Conservation (phyloP, 2,888 invertebrate species). For the Electrophaes corylata region DNA sequence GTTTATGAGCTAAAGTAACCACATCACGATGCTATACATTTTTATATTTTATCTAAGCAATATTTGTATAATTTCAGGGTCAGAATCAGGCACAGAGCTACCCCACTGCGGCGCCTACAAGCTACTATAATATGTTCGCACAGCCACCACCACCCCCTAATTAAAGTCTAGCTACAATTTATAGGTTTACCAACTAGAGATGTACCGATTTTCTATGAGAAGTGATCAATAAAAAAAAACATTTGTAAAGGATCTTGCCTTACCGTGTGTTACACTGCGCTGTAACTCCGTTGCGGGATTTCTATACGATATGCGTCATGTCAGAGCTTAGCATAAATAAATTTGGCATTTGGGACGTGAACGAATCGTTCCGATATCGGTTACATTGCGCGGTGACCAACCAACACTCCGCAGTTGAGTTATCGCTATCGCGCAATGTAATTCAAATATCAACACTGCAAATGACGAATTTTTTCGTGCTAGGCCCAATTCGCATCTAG, state of each 20-base stretch:
- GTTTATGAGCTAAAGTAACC: too few relatives aligned
- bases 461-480: background rate
- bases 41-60: background rate
- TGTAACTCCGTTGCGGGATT: too few relatives aligned
- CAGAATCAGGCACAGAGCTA: slow-evolving; percentile 32
- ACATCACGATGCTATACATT: too few relatives aligned
- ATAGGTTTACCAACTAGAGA: slow-evolving; percentile 11
- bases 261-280: too few relatives aligned
- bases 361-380: too few relatives aligned
- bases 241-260: too few relatives aligned
- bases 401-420: background rate
- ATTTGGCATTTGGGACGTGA: background rate
- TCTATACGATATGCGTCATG: too few relatives aligned
- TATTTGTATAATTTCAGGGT: slow-evolving; percentile 16
- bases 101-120: slow-evolving; percentile 59
- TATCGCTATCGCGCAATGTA: background rate
- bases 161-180: slow-evolving; percentile 19
- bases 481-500: background rate
- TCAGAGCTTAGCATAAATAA: too few relatives aligned
- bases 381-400: background rate
- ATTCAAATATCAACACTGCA: background rate
- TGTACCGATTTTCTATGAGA: slow-evolving; percentile 11
- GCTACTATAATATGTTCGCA: slow-evolving; percentile 76
- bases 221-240: too few relatives aligned
- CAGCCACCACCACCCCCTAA: slow-evolving; percentile 69